These are phyloP conservation scores for Lamellibrachia satsuma DNA, from an alignment of 2,888 invertebrate genomes.

Conservation along the genomic window DNA sequence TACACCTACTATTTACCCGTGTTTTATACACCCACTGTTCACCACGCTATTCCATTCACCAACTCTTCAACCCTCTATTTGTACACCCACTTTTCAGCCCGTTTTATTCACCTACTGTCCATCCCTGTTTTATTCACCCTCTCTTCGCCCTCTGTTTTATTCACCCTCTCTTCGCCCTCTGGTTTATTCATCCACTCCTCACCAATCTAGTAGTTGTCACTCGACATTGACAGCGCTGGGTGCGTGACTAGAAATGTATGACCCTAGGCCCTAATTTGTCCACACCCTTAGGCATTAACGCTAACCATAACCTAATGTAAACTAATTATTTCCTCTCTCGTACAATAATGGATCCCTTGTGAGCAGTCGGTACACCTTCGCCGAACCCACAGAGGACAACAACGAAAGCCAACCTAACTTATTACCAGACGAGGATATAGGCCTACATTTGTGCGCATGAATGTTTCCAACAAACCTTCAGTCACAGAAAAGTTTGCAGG, in stretches of 20 bases:
- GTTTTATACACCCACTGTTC: background rate
- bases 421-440: no score
- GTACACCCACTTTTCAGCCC: background rate
- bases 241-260: background rate
- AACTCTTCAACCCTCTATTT: background rate
- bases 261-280: background rate
- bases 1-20: no score
- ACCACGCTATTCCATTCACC: background rate
- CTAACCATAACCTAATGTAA: background rate
- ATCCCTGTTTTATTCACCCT: background rate
- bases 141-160: no score
- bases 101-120: background rate
- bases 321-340: background rate
- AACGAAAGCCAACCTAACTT: no score
- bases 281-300: background rate
- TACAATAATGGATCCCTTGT: conserved; percentile 17
- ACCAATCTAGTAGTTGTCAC: background rate
- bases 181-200: background rate
- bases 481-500: no score
- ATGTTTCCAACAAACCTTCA: no score
- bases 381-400: background rate
- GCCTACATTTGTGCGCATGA: no score
- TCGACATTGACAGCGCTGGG: background rate
- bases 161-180: background rate
- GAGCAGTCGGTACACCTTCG: background rate